Evolutionary conservation across 2,797 vertebrate species (phyloP), one percentile per base, ranked within the genome.

Genomic region (Vipera ursinii): DNA sequence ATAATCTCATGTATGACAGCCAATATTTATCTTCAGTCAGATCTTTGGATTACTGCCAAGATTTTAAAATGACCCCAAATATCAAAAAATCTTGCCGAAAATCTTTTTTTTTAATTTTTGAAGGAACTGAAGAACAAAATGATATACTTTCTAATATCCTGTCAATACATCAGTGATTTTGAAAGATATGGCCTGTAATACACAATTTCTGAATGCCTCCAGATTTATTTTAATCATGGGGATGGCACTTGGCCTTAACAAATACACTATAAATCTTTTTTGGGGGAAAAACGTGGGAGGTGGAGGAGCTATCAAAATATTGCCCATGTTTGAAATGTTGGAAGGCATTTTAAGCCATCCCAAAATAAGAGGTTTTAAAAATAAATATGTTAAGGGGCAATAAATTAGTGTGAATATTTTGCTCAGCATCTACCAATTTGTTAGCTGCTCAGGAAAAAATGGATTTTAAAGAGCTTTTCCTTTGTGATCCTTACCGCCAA

Each of bases 41-140:
- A 59, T 73, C 14, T 78, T 89, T 93, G 85, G 92, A 93, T 90
- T 24, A 55, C 17, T 61, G 92, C 92, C 85, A 87, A 69, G 26
- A 7, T 90, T 59, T 78, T 51, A 73, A 22, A 78, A 87, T 90
- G 28, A 73, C 57, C 38, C 92, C 32, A 91, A 86, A 91, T 87
- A 86, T 65, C 22, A 87, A 17, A 82, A 87, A 90, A 4, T 53
- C 65, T 82, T 38, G 13, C 85, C 38, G 44, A 26, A 88, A 53
- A 87, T 86, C 12, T 53, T 48, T 32, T 32, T 32, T 28, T 26
- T 91, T 65, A 2, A 3, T 69, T 3, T 88, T 88, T 48, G 20
- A 59, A 65, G 32, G 32, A 24, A 26, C 13, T 65, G 55, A 55
- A 92, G 82, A 90, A 86, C 9, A 61, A 48, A 26, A 56, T 6